phyloP scores from a whole-genome alignment of 1,140 invertebrate genomes.

The Drosophila melanogaster region Release_6_plus_ISO1_MT NT_037436.4:15198001-15198500 shows the following conservation, averaged over 20 bases:
- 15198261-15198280: slow-evolving; percentile 29
- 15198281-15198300: slow-evolving; percentile 39
- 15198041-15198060: slow-evolving; percentile 63
- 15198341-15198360: slow-evolving; percentile 35
- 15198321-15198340: slow-evolving; percentile 37
- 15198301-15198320: slow-evolving; percentile 21
- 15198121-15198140: slow-evolving; percentile 54
- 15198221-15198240: slow-evolving; percentile 34
- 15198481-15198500: too few relatives aligned
- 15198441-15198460: slow-evolving; percentile 11
- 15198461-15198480: slow-evolving; percentile 1
- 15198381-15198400: slow-evolving; percentile 16
- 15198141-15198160: slow-evolving; percentile 55
- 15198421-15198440: slow-evolving; percentile 1
- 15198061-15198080: slow-evolving; percentile 34
- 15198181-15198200: slow-evolving; percentile 23
- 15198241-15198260: slow-evolving; percentile 30
- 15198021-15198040: slow-evolving; percentile 72
- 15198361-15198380: slow-evolving; percentile 4
- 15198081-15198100: slow-evolving; percentile 45
- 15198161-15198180: slow-evolving; percentile 51
- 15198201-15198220: slow-evolving; percentile 8
- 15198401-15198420: slow-evolving; percentile 26
- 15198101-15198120: slow-evolving; percentile 14
- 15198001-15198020: slow-evolving; percentile 80